Percentiles rank a stretch among this genome's conserved stretches.
Conservation (phyloP, 2,113 vertebrate genomes). For the Neodontobutis hainanensis region DNA sequence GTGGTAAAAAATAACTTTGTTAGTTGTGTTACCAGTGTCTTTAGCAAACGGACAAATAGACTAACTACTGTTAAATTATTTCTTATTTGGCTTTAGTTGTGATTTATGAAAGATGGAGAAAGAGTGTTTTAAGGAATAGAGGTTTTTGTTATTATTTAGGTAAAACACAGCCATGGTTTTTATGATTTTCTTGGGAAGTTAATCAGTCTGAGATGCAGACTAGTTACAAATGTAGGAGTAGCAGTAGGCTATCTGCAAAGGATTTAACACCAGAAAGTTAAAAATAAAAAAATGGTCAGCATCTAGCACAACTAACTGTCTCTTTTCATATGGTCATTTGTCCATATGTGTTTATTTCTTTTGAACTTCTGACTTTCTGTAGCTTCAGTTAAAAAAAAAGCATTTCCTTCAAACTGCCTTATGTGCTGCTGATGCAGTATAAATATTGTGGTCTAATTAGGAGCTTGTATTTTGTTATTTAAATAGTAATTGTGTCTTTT, state of each 20-base stretch:
- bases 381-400: background rate
- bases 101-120: background rate
- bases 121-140: background rate
- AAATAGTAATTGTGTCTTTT: constrained; percentile 17
- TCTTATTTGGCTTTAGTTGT: constrained; percentile 34
- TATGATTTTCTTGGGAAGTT: constrained; percentile 7
- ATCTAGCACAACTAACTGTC: background rate
- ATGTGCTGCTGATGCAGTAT: constrained; percentile 57
- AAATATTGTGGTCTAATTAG: constrained; percentile 1
- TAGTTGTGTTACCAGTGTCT: constrained; percentile 27
- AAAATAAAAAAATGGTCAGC: background rate
- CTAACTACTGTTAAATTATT: constrained; percentile 54
- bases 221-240: background rate
- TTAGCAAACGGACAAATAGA: constrained; percentile 47
- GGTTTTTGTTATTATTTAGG: background rate
- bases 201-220: background rate
- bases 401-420: constrained; percentile 63
- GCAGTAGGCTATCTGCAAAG: background rate
- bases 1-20: background rate
- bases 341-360: too few relatives aligned
- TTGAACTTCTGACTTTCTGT: background rate
- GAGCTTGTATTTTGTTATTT: constrained; percentile 11
- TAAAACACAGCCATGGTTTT: constrained; percentile 24
- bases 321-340: background rate
- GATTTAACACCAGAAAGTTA: background rate